phyloP scores from a whole-genome alignment of 2,888 invertebrate genomes.

The Smittia aterrima region DNA sequence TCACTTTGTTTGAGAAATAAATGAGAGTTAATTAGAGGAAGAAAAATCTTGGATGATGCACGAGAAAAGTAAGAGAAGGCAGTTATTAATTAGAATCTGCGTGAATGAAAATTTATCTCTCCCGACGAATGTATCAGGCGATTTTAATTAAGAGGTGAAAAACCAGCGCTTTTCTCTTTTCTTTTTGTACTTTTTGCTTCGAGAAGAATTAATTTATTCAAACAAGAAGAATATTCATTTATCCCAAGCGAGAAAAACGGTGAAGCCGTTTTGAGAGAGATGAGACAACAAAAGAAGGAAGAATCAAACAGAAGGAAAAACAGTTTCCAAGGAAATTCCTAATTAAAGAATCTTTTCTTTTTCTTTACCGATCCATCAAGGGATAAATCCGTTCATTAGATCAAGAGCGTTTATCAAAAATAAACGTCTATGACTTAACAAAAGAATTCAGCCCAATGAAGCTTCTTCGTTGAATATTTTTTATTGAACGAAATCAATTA shows the following conservation, averaged over 20 bases:
- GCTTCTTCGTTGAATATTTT: too few species aligned
- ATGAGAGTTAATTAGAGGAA: not conserved
- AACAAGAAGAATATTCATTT: not conserved
- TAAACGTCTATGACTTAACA: too few species aligned
- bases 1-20: not conserved
- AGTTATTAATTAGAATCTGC: not conserved
- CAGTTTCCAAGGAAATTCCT: not conserved
- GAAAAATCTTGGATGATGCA: not conserved
- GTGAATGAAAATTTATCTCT: not conserved
- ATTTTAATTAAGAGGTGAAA: constrained; percentile 1
- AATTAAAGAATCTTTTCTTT: constrained; percentile 4
- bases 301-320: not conserved
- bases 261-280: too few species aligned
- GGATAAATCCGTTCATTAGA: too few species aligned
- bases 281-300: not conserved
- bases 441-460: too few species aligned
- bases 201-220: not conserved
- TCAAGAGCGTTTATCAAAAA: too few species aligned
- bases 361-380: not conserved
- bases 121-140: not conserved
- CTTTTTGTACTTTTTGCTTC: constrained; percentile 1
- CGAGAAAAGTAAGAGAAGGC: not conserved
- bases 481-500: not conserved
- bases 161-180: not conserved
- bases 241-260: too few species aligned